Conservation (phyloP, 2,888 invertebrate genomes). For the Caenorhabditis panamensis region DNA sequence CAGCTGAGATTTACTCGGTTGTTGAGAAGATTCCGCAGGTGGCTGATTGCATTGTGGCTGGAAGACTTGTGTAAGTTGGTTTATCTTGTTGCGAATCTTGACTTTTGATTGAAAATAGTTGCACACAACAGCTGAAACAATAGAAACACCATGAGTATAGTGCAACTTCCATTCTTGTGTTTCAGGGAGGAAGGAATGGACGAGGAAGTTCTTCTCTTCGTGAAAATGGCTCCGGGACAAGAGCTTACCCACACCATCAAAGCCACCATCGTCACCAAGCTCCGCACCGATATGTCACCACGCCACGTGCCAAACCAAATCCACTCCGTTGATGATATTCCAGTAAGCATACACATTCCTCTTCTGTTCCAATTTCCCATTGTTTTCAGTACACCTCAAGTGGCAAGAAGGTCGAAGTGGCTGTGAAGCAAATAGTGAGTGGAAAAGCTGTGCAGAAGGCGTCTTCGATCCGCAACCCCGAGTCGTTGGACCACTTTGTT, state of each 20-base stretch:
- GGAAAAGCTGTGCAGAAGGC: constrained; percentile 83
- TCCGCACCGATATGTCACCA: constrained; percentile 82
- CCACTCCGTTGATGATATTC: constrained; percentile 83
- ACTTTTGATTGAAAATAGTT: too few relatives aligned
- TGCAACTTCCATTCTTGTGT: constrained; percentile 12
- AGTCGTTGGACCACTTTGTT: constrained; percentile 73
- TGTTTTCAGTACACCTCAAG: constrained; percentile 84
- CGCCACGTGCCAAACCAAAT: constrained; percentile 84
- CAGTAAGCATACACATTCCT: too few relatives aligned
- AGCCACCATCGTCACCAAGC: constrained; percentile 81
- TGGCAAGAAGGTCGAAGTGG: constrained; percentile 85
- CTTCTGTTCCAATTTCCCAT: too few relatives aligned
- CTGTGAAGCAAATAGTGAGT: constrained; percentile 83
- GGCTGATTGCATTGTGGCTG: constrained; percentile 84
- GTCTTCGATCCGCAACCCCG: constrained; percentile 83
- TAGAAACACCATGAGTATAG: too few relatives aligned
- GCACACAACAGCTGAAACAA: too few relatives aligned
- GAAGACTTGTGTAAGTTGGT: constrained; percentile 81
- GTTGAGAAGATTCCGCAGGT: constrained; percentile 84
- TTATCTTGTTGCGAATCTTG: too few relatives aligned
- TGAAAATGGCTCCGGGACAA: constrained; percentile 82
- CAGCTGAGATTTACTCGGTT: constrained; percentile 85
- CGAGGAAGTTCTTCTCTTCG: constrained; percentile 84
- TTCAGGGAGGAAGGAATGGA: constrained; percentile 82
- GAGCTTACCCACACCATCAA: constrained; percentile 82